These are phyloP conservation scores for Naso thynnoides DNA, from an alignment of 2,797 vertebrate species.

Conservation along the genomic window DNA sequence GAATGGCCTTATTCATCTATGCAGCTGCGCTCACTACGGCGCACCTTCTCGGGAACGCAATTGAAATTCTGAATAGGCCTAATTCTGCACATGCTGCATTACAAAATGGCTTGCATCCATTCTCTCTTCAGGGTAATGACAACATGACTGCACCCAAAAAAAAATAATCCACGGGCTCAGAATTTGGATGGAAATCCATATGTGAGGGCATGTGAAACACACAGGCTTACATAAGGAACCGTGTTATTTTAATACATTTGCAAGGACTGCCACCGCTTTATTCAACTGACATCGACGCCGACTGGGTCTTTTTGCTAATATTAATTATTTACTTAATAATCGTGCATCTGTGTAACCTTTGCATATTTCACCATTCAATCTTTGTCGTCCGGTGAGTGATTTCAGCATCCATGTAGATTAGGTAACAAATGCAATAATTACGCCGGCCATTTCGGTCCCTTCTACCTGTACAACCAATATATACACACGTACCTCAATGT, in stretches of 20 bases:
- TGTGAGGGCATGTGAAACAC: constrained; percentile 14
- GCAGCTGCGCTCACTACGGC: constrained; percentile 83
- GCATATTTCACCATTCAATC: constrained; percentile 13
- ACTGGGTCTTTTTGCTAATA: constrained; percentile 1
- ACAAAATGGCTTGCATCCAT: constrained; percentile 85
- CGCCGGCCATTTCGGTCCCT: constrained; percentile 67
- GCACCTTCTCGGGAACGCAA: constrained; percentile 84
- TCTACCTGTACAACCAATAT: constrained; percentile 64
- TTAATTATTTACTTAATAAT: constrained; percentile 49
- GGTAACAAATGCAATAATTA: constrained; percentile 68
- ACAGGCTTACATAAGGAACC: constrained; percentile 46
- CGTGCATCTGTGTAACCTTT: constrained; percentile 39
- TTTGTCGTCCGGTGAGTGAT: constrained; percentile 25
- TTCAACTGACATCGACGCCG: constrained; percentile 35
- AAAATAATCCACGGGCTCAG: constrained; percentile 43
- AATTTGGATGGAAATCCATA: neutral
- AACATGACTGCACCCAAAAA: constrained; percentile 73
- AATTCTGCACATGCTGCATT: constrained; percentile 86
- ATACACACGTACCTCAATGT: constrained; percentile 72
- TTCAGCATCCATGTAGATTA: constrained; percentile 47
- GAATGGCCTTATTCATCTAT: constrained; percentile 84
- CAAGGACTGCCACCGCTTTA: constrained; percentile 25
- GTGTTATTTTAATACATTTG: constrained; percentile 28
- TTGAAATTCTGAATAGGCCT: constrained; percentile 86
- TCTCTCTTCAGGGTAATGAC: constrained; percentile 74